A percentile compares a stretch with the other conserved stretches of the same genome.
These are phyloP conservation scores for Lycorma delicatula DNA, from an alignment of 1,140 invertebrate species.

Conservation along the genomic window DNA sequence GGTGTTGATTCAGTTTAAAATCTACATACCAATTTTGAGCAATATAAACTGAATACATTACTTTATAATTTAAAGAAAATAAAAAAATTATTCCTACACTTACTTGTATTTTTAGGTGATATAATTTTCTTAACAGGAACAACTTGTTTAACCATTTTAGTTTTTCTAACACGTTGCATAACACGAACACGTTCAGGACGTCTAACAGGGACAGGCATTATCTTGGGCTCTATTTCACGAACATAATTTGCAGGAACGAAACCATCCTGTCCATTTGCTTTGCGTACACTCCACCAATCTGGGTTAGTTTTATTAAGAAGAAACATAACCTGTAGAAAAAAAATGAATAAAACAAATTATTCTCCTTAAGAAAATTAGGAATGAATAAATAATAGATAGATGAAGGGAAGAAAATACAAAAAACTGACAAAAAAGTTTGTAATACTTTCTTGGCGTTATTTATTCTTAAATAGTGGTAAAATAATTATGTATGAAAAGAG, in stretches of 20 bases:
- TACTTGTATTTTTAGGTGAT: conserved; percentile 23
- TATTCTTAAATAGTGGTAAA: too few species aligned
- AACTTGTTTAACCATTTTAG: conserved; percentile 76
- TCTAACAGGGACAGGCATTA: conserved; percentile 71
- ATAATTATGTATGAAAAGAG: too few species aligned
- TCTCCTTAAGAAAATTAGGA: too few species aligned
- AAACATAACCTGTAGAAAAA: conserved; percentile 79
- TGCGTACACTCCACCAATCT: conserved; percentile 97
- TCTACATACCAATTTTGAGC: background rate
- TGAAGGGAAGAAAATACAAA: too few species aligned
- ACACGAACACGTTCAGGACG: conserved; percentile 74
- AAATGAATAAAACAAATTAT: too few species aligned
- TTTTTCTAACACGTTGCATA: conserved; percentile 80
- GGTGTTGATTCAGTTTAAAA: too few species aligned
- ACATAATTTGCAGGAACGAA: conserved; percentile 98
- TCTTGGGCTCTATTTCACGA: conserved; percentile 81
- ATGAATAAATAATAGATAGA: too few species aligned
- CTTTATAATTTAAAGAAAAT: too few species aligned
- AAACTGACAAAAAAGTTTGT: too few species aligned
- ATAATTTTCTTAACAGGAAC: conserved; percentile 57
- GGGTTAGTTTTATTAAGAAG: conserved; percentile 89
- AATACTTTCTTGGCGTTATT: too few species aligned
- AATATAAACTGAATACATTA: too few species aligned
- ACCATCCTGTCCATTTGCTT: conserved; percentile 82
- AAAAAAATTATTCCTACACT: too few species aligned